Evolutionary conservation across 2,888 invertebrate species (phyloP), one percentile per base, ranked within the genome.

Genomic region (Meganola albula): DNA sequence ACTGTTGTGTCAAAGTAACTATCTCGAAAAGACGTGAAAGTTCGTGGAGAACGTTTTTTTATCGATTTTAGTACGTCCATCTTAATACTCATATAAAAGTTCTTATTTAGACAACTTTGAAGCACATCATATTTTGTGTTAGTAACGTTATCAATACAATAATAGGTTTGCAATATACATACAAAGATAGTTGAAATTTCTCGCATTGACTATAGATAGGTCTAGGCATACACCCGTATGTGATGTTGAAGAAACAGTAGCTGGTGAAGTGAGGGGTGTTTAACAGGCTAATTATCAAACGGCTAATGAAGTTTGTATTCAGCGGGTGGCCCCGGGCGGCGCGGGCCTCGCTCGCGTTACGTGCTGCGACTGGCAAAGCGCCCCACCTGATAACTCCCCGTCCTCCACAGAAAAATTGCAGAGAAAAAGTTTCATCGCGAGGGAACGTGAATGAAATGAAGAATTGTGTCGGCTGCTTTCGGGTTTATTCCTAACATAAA

Each of bases 261-360:
- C 51, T 61, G 63, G 69, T 66, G 71, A 74, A 74, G 74, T 75
- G 80, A 76, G 78, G 75, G 75, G 73, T 78, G 78, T 79, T 84
- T 84, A 83, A 83, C 85, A 77, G 80, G 80, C 83, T 85, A 86
- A 86, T 86, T 86, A 85, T 85, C 83, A 83, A 84, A 80, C 79
- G 79, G 78, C 86, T 86, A 86, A 86, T 86, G 85, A 86, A 86
- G 85, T 86, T 85, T 85, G 84, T 85, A 84, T 85, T 83, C 84
- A 80, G 68, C 76, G 79, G 76, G 78, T 73, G 78, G 71, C 74
- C 59, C 46, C 53, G 54, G 70, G 65, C 67, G 63, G 59, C 53
- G 63, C 68, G 67, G 71, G 66, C 67, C 68, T 63, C 59, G 63
- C 62, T 62, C 58, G 62, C 63, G 63, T 69, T 76, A 84, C 85